Conservation (phyloP, 2,113 vertebrate species). For the Blennius ocellaris region DNA sequence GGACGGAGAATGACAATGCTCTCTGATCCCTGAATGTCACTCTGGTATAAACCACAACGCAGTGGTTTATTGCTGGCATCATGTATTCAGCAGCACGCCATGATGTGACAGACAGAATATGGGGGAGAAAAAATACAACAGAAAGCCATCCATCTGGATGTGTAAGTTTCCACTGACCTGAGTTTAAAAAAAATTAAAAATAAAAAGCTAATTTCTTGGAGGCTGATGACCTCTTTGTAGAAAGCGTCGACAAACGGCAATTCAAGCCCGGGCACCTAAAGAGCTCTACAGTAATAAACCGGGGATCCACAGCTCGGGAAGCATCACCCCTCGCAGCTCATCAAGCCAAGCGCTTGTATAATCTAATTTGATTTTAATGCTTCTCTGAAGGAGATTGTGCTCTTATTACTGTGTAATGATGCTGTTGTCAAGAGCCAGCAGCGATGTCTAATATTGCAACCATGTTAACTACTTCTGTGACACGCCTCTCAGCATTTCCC, state of each 20-base stretch:
- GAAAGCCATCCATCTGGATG: slow-evolving; percentile 65
- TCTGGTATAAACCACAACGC: slow-evolving; percentile 68
- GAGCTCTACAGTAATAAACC: slow-evolving; percentile 76
- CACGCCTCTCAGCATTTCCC: slow-evolving; percentile 77
- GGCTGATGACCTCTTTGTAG: slow-evolving; percentile 83
- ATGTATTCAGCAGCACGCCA: slow-evolving; percentile 70
- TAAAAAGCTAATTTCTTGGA: slow-evolving; percentile 80
- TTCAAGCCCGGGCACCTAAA: slow-evolving; percentile 77
- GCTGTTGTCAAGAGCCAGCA: slow-evolving; percentile 82
- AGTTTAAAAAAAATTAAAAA: too few relatives aligned
- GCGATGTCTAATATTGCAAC: slow-evolving; percentile 80
- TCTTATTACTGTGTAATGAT: slow-evolving; percentile 86
- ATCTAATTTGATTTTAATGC: slow-evolving; percentile 88
- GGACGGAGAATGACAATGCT: slow-evolving; percentile 76
- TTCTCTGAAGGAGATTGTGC: slow-evolving; percentile 81
- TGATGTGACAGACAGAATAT: slow-evolving; percentile 67
- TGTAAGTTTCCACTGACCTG: slow-evolving; percentile 76
- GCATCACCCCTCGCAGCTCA: slow-evolving; percentile 74
- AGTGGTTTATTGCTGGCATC: slow-evolving; percentile 76
- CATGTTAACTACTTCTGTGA: slow-evolving; percentile 82
- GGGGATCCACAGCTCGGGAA: slow-evolving; percentile 69
- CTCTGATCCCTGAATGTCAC: slow-evolving; percentile 83
- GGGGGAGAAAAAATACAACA: slow-evolving; percentile 3
- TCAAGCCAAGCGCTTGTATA: slow-evolving; percentile 78
- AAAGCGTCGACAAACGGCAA: slow-evolving; percentile 83